Conservation (phyloP, 2,113 vertebrate genomes). For the Brevimyrus niger region DNA sequence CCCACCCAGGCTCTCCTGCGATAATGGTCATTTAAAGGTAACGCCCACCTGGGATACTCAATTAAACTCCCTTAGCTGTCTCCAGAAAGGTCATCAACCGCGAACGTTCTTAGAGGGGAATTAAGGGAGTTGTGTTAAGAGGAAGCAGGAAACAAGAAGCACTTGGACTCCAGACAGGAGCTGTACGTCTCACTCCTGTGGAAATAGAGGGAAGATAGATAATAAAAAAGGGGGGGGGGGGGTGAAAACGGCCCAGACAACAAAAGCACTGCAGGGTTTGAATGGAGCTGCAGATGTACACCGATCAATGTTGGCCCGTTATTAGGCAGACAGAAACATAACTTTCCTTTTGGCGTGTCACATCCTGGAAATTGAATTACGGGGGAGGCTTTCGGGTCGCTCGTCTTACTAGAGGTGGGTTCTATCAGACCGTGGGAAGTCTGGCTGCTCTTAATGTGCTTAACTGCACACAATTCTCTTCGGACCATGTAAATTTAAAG, state of each 20-base stretch:
- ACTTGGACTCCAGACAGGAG: not conserved
- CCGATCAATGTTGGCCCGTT: constrained; percentile 23
- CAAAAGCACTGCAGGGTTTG: not conserved
- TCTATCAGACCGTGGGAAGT: not conserved
- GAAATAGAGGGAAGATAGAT: not conserved
- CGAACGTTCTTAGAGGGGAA: not conserved
- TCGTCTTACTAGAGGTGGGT: not conserved
- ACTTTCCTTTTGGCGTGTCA: constrained; percentile 13
- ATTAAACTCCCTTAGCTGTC: not conserved
- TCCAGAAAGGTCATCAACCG: not conserved
- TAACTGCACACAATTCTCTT: not conserved
- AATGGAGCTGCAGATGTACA: not conserved
- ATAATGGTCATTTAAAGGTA: not conserved
- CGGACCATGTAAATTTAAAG: not conserved
- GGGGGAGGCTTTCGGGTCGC: not conserved
- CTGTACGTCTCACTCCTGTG: not conserved
- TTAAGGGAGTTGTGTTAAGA: not conserved
- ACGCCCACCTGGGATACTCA: not conserved
- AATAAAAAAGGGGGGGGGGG: not conserved
- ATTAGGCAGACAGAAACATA: constrained; percentile 29
- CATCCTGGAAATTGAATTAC: constrained; percentile 11
- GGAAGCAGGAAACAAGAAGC: not conserved
- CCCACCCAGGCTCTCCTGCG: not conserved
- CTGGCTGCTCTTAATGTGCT: not conserved
- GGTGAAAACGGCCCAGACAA: not conserved